Percentiles rank a stretch among this genome's conserved stretches.
These are phyloP conservation scores for Epistrophe eligans DNA, from an alignment of 2,888 invertebrate species.

Conservation along the genomic window DNA sequence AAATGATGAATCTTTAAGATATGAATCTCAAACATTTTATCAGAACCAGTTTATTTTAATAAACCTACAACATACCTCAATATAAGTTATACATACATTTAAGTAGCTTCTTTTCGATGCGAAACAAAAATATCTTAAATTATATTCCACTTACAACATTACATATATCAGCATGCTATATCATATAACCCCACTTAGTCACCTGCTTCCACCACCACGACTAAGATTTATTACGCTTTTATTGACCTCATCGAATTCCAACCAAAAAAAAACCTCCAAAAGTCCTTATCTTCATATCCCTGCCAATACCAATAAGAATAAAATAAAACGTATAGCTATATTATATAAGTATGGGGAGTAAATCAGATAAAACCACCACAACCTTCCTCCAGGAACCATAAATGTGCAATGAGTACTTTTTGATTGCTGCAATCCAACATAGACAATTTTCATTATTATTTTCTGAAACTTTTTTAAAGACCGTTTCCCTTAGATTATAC, in stretches of 20 bases:
- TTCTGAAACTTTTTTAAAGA: constrained; percentile 24
- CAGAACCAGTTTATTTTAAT: too few relatives aligned
- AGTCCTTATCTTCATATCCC: constrained; percentile 25
- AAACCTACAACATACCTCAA: too few relatives aligned
- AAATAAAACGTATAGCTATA: neutral
- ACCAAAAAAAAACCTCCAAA: constrained; percentile 11
- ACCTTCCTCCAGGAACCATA: constrained; percentile 46
- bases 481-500: neutral
- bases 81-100: too few relatives aligned
- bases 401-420: constrained; percentile 65
- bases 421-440: constrained; percentile 53
- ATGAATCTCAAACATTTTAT: too few relatives aligned
- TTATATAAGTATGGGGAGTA: neutral
- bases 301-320: constrained; percentile 23
- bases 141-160: neutral
- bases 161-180: neutral
- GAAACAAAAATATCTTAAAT: neutral
- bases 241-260: constrained; percentile 57
- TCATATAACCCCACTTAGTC: constrained; percentile 20
- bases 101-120: neutral
- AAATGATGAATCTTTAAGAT: too few relatives aligned
- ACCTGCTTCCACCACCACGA: constrained; percentile 38
- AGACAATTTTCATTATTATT: constrained; percentile 30
- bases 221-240: constrained; percentile 61
- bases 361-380: constrained; percentile 29